Evolutionary conservation across 2,113 vertebrate species (phyloP).

Genomic region (Eonycteris spelaea): DNA sequence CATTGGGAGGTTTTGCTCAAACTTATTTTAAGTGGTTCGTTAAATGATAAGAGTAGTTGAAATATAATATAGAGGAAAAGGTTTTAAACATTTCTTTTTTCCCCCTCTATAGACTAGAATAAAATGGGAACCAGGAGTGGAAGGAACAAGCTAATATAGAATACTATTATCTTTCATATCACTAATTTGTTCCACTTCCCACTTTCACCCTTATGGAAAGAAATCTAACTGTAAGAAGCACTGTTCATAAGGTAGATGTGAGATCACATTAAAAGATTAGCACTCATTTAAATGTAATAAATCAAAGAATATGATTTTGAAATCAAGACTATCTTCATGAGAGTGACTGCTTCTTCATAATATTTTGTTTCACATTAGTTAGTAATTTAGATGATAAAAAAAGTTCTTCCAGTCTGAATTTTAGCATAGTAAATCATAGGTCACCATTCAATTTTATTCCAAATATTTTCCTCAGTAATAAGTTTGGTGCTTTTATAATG

Average conservation of each 20-base stretch:
- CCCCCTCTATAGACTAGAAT: neutral
- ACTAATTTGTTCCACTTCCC: neutral
- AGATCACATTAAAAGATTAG: neutral
- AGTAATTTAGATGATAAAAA: conserved; percentile 21
- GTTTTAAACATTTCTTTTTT: neutral
- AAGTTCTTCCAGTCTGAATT: neutral
- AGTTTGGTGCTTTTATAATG: neutral
- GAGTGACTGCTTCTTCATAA: neutral
- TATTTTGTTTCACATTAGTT: neutral
- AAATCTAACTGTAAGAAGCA: neutral
- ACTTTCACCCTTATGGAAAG: neutral
- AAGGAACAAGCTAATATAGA: neutral
- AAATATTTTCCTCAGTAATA: conserved; percentile 17
- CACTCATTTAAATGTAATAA: neutral
- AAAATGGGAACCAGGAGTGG: neutral
- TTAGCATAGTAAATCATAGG: conserved; percentile 26
- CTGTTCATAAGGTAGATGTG: neutral
- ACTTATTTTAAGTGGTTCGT: neutral
- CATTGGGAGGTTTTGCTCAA: neutral
- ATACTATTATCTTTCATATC: neutral
- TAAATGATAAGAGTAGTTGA: neutral
- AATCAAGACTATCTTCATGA: neutral
- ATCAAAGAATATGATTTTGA: neutral
- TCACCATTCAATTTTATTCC: conserved; percentile 21
- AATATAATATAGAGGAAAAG: neutral